phyloP scores from a whole-genome alignment of 1,140 invertebrate species.

The Pseudomyrmex pallidus region DNA sequence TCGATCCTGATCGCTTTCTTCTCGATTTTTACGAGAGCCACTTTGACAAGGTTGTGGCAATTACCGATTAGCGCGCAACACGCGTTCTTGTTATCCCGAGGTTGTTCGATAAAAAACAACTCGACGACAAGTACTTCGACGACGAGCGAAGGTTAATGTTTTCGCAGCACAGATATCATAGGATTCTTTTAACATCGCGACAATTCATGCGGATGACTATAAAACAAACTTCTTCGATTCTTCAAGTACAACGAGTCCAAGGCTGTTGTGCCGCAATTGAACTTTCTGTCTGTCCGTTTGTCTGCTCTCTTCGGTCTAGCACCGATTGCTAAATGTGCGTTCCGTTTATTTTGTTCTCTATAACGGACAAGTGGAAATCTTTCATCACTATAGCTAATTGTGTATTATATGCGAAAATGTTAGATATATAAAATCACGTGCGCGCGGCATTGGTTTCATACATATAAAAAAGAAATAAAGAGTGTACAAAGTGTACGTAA shows the following conservation, averaged over 20 bases:
- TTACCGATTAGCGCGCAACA: neutral
- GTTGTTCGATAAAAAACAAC: slow-evolving; percentile 3
- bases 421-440: too few species aligned
- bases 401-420: too few species aligned
- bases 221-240: slow-evolving; percentile 57
- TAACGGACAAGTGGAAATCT: neutral
- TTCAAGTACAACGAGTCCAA: slow-evolving; percentile 79
- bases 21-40: neutral
- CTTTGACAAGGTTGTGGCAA: neutral
- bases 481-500: neutral
- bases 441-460: too few species aligned
- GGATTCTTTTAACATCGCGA: slow-evolving; percentile 38
- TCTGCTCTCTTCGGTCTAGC: slow-evolving; percentile 50
- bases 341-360: slow-evolving; percentile 49
- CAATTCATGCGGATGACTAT: slow-evolving; percentile 21
- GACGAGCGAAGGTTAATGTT: slow-evolving; percentile 49
- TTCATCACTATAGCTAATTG: too few species aligned
- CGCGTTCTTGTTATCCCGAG: neutral
- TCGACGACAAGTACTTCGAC: neutral
- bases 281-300: slow-evolving; percentile 71
- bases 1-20: neutral
- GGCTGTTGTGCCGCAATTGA: slow-evolving; percentile 71
- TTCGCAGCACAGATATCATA: slow-evolving; percentile 19
- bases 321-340: slow-evolving; percentile 75
- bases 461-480: neutral